phyloP scores from a whole-genome alignment of 2,113 vertebrate genomes.

The Tetrax tetrax region DNA sequence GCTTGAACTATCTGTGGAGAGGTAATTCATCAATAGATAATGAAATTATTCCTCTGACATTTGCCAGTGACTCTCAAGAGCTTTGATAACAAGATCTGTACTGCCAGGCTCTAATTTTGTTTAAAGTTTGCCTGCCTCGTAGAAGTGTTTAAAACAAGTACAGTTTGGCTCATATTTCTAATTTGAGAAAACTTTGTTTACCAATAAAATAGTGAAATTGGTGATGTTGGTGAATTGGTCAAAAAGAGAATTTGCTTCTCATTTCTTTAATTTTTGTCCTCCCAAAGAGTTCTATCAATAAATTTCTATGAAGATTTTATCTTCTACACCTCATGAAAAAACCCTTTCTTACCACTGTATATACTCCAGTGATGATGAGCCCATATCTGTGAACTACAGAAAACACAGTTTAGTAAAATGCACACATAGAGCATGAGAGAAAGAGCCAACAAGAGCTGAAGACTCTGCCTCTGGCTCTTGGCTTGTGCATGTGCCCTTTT shows the following conservation, averaged over 20 bases:
- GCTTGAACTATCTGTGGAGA: background rate
- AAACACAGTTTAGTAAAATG: background rate
- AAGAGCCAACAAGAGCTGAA: background rate
- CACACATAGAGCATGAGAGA: background rate
- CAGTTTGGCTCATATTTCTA: background rate
- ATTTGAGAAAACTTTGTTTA: background rate
- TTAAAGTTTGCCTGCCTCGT: background rate
- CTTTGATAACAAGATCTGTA: background rate
- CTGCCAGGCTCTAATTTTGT: background rate
- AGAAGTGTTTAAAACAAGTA: background rate
- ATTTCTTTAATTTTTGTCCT: background rate
- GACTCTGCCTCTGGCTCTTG: background rate
- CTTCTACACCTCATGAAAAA: background rate
- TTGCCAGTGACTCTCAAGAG: background rate
- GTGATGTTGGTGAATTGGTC: background rate
- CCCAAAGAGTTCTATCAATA: background rate
- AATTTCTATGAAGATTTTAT: background rate
- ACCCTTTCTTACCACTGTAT: background rate
- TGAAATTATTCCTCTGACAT: constrained; percentile 7
- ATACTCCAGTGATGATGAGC: background rate
- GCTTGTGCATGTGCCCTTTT: background rate
- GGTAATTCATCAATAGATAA: background rate
- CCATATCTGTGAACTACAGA: background rate
- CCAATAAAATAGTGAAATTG: background rate
- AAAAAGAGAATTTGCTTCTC: background rate